Base-by-base conservation (phyloP, 1,140 invertebrate genomes). In the Psilanteris sp. region DNA sequence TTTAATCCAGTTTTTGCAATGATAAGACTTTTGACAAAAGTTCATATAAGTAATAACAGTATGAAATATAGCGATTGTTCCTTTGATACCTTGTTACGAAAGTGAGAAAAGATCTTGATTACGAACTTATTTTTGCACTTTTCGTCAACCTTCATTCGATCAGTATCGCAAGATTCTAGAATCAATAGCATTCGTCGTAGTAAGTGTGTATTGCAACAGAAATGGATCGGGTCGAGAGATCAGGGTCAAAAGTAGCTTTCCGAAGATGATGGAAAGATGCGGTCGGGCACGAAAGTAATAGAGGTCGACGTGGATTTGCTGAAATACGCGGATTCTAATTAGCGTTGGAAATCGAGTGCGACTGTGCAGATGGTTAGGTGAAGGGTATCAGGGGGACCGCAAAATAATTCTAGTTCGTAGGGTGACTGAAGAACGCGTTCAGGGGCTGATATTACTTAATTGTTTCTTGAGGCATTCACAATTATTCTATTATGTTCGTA, bases 261-360 rank as follows among this genome's bases (percentile, higher is more conserved):
- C 39, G 34, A 54, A 36, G 32, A 26, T 52, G 50, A 52, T 41
- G 36, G 29, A 61, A 31, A 74, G 74, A 61, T 61, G 75, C 70
- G 79, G 68, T 64, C 70, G 31, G 52, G 34, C 55, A 27, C 39
- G 32, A 62, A 81, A 74, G 75, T 82, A 75, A 84, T 59, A 74
- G 73, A 77, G 80, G 78, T 81, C 68, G 79, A 83, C 78, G 78
- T 73, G 79, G 79, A 82, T 81, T 83, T 79, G 81, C 79, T 77
- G 77, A 75, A 75, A 81, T 78, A 79, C 74, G 66, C 61, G 78
- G 80, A 81, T 81, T 85, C 83, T 87, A 87, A 87, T 87, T 87
- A 87, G 86, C 84, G 85, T 85, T 82, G 81, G 84, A 82, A 85
- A 85, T 86, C 83, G 75, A 77, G 79, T 76, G 80, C 85, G 81